Percentiles rank a stretch among this genome's conserved stretches.
These are phyloP conservation scores for Trissolcus japonicus DNA, from an alignment of 2,888 invertebrate species.

Conservation along the genomic window DNA sequence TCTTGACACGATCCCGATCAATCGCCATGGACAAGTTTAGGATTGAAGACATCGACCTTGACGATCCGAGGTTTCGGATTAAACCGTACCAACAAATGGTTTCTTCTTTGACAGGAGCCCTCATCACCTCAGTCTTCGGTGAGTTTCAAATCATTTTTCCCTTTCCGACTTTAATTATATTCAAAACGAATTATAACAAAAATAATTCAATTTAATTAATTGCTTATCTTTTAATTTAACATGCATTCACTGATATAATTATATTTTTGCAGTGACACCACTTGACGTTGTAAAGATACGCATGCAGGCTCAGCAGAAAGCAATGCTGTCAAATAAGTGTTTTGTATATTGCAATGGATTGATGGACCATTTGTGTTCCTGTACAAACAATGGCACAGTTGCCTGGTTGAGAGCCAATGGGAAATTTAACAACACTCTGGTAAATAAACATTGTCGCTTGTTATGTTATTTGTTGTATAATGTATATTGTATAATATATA, in stretches of 20 bases:
- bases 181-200: not conserved
- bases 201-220: not conserved
- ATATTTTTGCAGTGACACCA: constrained; percentile 89
- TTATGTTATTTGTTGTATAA: too few relatives aligned
- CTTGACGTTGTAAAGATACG: constrained; percentile 99
- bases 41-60: constrained; percentile 73
- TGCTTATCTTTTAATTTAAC: too few relatives aligned
- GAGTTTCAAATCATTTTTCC: constrained; percentile 58
- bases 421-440: constrained; percentile 88
- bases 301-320: constrained; percentile 95
- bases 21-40: constrained; percentile 49
- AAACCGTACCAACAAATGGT: constrained; percentile 89
- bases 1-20: not conserved
- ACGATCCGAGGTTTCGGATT: constrained; percentile 87
- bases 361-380: constrained; percentile 98
- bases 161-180: constrained; percentile 11
- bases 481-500: too few relatives aligned
- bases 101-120: constrained; percentile 91
- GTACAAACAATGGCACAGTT: constrained; percentile 75
- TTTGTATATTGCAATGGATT: constrained; percentile 98
- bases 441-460: constrained; percentile 70
- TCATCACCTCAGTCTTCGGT: constrained; percentile 93
- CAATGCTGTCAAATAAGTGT: constrained; percentile 88
- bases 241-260: too few relatives aligned
- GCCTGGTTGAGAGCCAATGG: constrained; percentile 82